phyloP scores from a whole-genome alignment of 2,888 invertebrate species.

The Cyaniris semiargus region DNA sequence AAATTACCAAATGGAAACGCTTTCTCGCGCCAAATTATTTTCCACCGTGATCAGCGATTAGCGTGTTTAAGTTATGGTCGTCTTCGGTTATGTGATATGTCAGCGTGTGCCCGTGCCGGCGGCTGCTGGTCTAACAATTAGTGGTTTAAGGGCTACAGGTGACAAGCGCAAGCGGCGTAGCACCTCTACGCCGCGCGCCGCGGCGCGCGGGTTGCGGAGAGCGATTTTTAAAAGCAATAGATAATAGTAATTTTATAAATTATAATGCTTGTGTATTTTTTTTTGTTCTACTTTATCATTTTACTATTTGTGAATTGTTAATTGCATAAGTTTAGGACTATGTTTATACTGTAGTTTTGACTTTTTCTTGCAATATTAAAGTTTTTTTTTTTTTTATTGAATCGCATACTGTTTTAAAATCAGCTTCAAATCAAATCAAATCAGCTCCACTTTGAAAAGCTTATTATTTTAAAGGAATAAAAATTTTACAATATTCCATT shows the following conservation, averaged over 20 bases:
- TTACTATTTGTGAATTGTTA: too few species aligned
- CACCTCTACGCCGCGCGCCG: background rate
- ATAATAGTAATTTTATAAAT: background rate
- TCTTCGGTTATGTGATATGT: conserved; percentile 12
- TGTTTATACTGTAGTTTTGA: too few species aligned
- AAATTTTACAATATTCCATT: too few species aligned
- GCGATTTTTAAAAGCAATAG: background rate
- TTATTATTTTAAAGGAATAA: too few species aligned
- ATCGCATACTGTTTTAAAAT: too few species aligned
- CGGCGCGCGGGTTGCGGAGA: background rate
- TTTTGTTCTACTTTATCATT: too few species aligned
- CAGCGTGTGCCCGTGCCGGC: background rate
- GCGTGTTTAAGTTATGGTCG: background rate
- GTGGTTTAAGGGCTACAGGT: conserved; percentile 8
- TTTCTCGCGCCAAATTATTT: conserved; percentile 23
- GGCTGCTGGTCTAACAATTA: background rate
- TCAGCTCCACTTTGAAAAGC: too few species aligned
- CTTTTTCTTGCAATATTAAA: too few species aligned
- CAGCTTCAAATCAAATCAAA: too few species aligned
- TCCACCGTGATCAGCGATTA: background rate
- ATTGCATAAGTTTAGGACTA: too few species aligned
- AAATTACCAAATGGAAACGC: conserved; percentile 12
- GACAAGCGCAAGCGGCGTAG: background rate
- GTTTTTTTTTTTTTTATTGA: too few species aligned
- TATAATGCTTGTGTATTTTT: too few species aligned